Evolutionary conservation across 2,888 invertebrate genomes (phyloP), one percentile per base, ranked within the genome.

Genomic region (Pocota personata): DNA sequence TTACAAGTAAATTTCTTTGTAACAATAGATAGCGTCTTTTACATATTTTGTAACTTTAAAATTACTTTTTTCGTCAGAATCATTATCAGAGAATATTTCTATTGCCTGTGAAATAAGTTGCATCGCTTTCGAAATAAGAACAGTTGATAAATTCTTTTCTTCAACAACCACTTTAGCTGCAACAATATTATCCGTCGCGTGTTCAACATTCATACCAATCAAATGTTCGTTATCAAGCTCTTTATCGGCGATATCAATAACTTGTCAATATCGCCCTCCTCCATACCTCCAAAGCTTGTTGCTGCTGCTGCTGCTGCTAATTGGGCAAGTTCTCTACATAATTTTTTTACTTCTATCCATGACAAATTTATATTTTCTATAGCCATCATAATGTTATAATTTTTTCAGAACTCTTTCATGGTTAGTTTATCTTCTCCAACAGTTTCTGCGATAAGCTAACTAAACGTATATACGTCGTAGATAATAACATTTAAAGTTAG

Each of bases 351-450:
- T 24, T 52, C 27, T 27, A 35, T 71, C 71, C 82, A 87, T 27
- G 78, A 75, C 37, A 57, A 19, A 24, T 37, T 55, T 2, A 78
- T 82, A 67, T 60, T 87, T 55, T 87, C 62, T 0, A 82, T 55
- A 62, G 82, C 82, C 52, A n/a, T n/a, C n/a, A n/a, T n/a, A n/a
- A n/a, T n/a, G n/a, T n/a, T n/a, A n/a, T n/a, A n/a, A n/a, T n/a
- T n/a, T n/a, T n/a, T n/a, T n/a, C n/a, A n/a, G n/a, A n/a, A n/a
- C n/a, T n/a, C n/a, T n/a, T n/a, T n/a, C 37, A 87, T 78, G 46
- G 78, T 69, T 35, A 46, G 40, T 58, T 58, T 52, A 77, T 82
- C 76, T 14, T 71, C 35, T 66, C 78, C 72, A 66, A 76, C 77
- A 52, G 67, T 80, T 62, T 27, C 62, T n/a, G n/a, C n/a, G n/a